A percentile compares a stretch with the other conserved stretches of the same genome.
These are phyloP conservation scores for Seira musarum DNA, from an alignment of 2,888 invertebrate genomes.

Conservation along the genomic window DNA sequence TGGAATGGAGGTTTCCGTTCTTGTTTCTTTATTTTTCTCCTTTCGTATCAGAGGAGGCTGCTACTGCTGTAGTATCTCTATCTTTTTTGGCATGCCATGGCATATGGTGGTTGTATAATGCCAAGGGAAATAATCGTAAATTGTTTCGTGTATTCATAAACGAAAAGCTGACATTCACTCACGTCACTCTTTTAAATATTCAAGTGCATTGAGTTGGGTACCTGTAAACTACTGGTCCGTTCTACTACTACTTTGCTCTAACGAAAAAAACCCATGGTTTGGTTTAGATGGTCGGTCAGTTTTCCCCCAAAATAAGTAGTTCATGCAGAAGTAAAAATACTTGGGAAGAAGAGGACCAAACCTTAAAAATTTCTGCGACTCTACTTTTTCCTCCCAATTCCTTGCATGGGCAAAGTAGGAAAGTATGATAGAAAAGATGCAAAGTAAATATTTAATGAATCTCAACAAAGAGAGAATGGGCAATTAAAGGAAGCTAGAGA, in stretches of 20 bases:
- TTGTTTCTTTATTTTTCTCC: too few species aligned
- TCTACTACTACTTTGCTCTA: background rate
- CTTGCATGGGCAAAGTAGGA: background rate
- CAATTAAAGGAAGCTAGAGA: constrained; percentile 30
- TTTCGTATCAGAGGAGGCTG: background rate
- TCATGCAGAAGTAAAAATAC: background rate
- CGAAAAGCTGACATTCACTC: constrained; percentile 31
- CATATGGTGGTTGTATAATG: background rate
- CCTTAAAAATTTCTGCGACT: constrained; percentile 9
- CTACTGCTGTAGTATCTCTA: background rate
- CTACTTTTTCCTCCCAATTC: background rate
- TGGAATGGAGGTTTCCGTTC: background rate
- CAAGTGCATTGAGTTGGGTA: constrained; percentile 11
- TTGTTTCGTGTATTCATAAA: constrained; percentile 43
- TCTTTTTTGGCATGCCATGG: too few species aligned
- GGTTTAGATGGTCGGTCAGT: background rate
- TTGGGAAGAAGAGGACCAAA: background rate
- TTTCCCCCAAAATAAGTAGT: background rate
- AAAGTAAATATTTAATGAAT: constrained; percentile 50
- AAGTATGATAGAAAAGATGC: background rate
- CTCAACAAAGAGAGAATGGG: constrained; percentile 32
- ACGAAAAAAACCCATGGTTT: background rate
- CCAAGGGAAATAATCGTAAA: constrained; percentile 52
- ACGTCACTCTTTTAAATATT: constrained; percentile 42
- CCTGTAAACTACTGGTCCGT: background rate